Evolutionary conservation across 2,113 vertebrate species (phyloP).

Genomic region (Myxocyprinus asiaticus): DNA sequence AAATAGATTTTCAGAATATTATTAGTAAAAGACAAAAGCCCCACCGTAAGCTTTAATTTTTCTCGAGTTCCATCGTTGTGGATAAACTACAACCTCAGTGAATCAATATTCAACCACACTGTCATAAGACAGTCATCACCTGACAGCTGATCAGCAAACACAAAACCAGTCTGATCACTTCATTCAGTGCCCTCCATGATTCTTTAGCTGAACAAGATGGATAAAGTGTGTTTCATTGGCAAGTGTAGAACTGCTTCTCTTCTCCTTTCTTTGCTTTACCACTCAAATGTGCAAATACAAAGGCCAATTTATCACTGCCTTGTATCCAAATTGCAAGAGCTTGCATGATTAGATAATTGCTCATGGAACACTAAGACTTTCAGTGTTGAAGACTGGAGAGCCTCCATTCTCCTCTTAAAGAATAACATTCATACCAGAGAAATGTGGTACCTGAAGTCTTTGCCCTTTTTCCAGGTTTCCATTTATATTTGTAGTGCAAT

Average conservation of each 20-base stretch:
- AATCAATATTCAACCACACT: constrained; percentile 1
- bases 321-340: constrained; percentile 55
- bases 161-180: constrained; percentile 49
- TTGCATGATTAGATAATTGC: constrained; percentile 20
- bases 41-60: not conserved
- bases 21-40: not conserved
- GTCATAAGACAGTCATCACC: constrained; percentile 33
- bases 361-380: constrained; percentile 10
- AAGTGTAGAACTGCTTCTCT: not conserved
- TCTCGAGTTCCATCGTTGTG: not conserved
- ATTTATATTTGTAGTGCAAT: too few species aligned
- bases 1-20: not conserved
- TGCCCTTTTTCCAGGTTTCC: too few species aligned
- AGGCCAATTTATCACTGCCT: constrained; percentile 47
- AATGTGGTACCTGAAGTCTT: too few species aligned
- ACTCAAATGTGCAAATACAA: not conserved
- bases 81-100: not conserved
- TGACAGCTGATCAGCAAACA: constrained; percentile 44
- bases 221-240: not conserved
- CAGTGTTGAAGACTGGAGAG: not conserved
- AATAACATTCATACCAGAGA: too few species aligned
- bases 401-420: too few species aligned
- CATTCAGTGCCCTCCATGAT: not conserved
- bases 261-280: not conserved
- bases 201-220: not conserved